Evolutionary conservation across 1,140 invertebrate species (phyloP), one percentile per base, ranked within the genome.

Genomic region (Lysiphlebus fabarum): DNA sequence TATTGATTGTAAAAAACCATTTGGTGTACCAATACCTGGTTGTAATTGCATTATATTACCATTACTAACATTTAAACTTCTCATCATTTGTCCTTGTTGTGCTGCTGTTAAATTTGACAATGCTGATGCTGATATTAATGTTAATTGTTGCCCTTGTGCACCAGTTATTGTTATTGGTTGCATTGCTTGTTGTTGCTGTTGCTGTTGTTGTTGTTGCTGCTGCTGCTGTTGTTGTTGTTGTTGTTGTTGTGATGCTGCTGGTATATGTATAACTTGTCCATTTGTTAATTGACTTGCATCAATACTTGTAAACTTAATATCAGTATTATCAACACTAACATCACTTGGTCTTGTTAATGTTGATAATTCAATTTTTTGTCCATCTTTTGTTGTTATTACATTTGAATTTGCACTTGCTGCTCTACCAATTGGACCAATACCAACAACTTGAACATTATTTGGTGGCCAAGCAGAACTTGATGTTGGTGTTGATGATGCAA

Each of bases 61-160:
- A 7, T 61, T 62, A 4, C 74, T 68, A 5, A 75, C 70, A 48
- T 73, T 73, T 37, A 78, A 69, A 1, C 73, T 66, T 17, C 78
- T 63, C 69, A 80, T 74, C 66, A 80, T 70, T 26, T 67, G 69
- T 33, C 75, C 72, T 38, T 70, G 70, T 34, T 79, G 77, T 8
- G 72, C 65, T 1, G 66, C 62, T 0, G 72, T 66, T 14, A 75
- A 59, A 36, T 69, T 72, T 0, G 77, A 75, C 34, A 84, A 67
- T 40, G 82, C 82, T n/a, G 84, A 82, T 0, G 86, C 82, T 38
- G 86, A 86, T 64, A 90, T 90, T 11, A 90, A 81, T 1, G 87
- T 89, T 53, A 90, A 78, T 67, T 90, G 87, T 69, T 89, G 87
- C 1, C 85, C 86, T 73, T 86, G 85, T 4, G 85, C 81, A 63